Base-by-base conservation (phyloP, 2,113 vertebrate species). In the Ochotona curzoniae region DNA sequence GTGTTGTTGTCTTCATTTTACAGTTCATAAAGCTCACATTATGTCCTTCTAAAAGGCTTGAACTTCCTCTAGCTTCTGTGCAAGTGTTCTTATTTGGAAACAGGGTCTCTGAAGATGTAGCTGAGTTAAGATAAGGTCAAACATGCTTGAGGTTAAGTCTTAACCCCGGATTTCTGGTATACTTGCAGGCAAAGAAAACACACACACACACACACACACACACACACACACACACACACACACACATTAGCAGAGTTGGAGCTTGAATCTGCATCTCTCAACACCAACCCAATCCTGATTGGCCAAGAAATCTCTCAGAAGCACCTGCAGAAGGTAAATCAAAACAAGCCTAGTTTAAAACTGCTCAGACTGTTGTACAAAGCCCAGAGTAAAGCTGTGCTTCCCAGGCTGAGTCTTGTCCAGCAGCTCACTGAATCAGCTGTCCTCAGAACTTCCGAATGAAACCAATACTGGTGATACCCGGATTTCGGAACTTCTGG, bases 341-440 rank as follows among this genome's bases (percentile, higher is more conserved):
- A 90, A 90, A 32, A 15, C 10, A 69, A 57, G 23, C 47, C 67
- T 35, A 9, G 8, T 26, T 66, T 32, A 32, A 73, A 32, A 63
- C 21, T 71, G n/a, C 20, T 54, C 44, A 70, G 44, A 73, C 21
- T 11, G 30, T 18, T 44, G 32, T 67, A 32, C 57, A 54, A 28
- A 84, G 15, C 5, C 28, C 15, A 70, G 2, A 78, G 35, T 47
- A 49, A 69, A 69, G 0, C 28, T 28, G 11, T 15, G 20, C 71
- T 11, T 79, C 26, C n/a, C 20, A 71, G 28, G 32, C 26, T 38
- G 60, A 83, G 54, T 57, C 83, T 64, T 25, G 26, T 54, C 12
- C 1, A 25, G 15, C 8, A 28, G 15, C 12, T 25, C 51, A n/a
- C 26, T 14, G 28, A 73, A 32, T 0, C 7, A 2, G 23, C 17